Evolutionary conservation across 2,113 vertebrate genomes (phyloP).

Genomic region (Caranx ignobilis): DNA sequence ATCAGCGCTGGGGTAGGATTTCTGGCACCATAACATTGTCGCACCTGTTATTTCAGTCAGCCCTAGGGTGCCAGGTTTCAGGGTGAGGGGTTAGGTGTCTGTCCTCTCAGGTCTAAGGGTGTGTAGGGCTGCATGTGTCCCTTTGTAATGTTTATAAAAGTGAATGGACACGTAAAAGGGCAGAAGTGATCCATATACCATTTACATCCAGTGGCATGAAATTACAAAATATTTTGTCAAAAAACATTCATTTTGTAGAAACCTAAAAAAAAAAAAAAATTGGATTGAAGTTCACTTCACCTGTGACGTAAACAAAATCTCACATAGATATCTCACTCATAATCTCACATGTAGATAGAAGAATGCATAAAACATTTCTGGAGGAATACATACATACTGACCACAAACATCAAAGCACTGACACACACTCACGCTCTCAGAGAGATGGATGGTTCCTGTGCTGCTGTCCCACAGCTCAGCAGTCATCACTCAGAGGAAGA

Average conservation of each 20-base stretch:
- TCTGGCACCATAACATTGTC: slow-evolving; percentile 80
- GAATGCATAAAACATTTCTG: not conserved
- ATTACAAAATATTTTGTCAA: not conserved
- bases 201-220: not conserved
- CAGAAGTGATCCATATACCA: slow-evolving; percentile 12
- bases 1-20: slow-evolving; percentile 82
- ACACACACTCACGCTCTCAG: not conserved
- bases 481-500: slow-evolving; percentile 49
- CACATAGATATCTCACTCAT: too few relatives aligned
- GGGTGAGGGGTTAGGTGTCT: slow-evolving; percentile 62
- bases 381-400: not conserved
- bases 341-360: not conserved
- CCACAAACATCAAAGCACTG: not conserved
- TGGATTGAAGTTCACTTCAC: not conserved
- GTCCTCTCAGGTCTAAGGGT: slow-evolving; percentile 10
- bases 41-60: slow-evolving; percentile 81
- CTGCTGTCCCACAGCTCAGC: slow-evolving; percentile 27
- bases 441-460: slow-evolving; percentile 7
- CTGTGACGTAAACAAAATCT: not conserved
- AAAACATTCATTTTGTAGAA: not conserved
- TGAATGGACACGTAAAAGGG: not conserved
- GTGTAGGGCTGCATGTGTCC: slow-evolving; percentile 8
- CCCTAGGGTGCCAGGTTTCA: slow-evolving; percentile 75
- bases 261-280: not conserved
- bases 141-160: slow-evolving; percentile 23